Evolutionary conservation across 1,140 invertebrate species (phyloP).

Genomic region (Scaptomyza hsui): DNA sequence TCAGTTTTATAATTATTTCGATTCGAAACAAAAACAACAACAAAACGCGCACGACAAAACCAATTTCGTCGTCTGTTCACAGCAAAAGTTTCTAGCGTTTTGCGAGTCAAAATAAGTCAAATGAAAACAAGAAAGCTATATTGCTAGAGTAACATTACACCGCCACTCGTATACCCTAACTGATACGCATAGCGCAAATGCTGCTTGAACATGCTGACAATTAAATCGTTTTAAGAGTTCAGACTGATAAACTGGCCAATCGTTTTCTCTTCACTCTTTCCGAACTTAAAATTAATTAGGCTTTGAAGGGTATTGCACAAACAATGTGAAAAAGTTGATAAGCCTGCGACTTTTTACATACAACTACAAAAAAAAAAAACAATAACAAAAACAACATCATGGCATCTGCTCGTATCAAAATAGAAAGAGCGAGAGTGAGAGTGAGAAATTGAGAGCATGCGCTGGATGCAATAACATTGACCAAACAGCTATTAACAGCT

Average conservation of each 20-base stretch:
- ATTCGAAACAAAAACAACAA: background rate
- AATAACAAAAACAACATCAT: constrained; percentile 10
- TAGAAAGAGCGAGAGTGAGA: constrained; percentile 1
- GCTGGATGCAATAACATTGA: constrained; percentile 18
- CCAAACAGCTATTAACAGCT: constrained; percentile 25
- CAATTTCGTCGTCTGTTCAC: constrained; percentile 25
- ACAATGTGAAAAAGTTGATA: constrained; percentile 19
- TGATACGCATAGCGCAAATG: background rate
- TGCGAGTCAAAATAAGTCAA: constrained; percentile 20
- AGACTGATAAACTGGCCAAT: background rate
- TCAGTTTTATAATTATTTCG: constrained; percentile 7
- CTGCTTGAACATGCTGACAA: background rate
- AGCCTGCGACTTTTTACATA: background rate
- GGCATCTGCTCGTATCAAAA: constrained; percentile 1
- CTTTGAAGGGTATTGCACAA: background rate
- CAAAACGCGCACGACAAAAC: constrained; percentile 15
- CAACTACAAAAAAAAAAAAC: background rate
- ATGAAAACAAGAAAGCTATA: constrained; percentile 34
- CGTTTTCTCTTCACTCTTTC: background rate
- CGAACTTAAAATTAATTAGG: background rate
- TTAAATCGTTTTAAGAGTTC: background rate
- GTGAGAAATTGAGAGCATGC: constrained; percentile 22
- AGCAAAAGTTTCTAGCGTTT: constrained; percentile 31
- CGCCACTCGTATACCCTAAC: constrained; percentile 20
- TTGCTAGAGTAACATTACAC: background rate